Percentiles rank a stretch among this genome's conserved stretches.
These are phyloP conservation scores for Gadopsis bispinosus DNA, from an alignment of 2,797 vertebrate genomes.

Conservation along the genomic window DNA sequence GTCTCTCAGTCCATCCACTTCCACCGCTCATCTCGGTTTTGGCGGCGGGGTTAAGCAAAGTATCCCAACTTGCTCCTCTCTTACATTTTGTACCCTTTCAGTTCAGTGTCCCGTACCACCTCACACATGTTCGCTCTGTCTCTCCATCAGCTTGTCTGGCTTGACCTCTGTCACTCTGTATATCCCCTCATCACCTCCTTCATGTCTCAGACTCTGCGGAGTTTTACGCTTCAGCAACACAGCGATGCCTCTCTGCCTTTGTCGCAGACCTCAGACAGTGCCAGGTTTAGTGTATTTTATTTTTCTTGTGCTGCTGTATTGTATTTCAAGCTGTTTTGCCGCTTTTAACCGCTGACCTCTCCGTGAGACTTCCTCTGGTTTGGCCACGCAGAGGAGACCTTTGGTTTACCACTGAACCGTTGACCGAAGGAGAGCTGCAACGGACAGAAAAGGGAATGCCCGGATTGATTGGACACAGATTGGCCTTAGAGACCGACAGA, in stretches of 20 bases:
- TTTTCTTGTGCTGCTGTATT: neutral
- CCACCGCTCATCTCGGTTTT: neutral
- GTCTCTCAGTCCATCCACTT: neutral
- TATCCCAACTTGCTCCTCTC: neutral
- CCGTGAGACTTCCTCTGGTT: slow-evolving; percentile 10
- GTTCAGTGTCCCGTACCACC: neutral
- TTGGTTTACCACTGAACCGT: slow-evolving; percentile 10
- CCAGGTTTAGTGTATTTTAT: neutral
- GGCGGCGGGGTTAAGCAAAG: neutral
- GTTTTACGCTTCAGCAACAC: neutral
- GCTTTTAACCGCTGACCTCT: slow-evolving; percentile 27
- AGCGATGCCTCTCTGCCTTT: slow-evolving; percentile 4
- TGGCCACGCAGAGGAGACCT: slow-evolving; percentile 13
- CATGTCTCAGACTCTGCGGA: slow-evolving; percentile 22
- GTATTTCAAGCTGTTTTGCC: neutral
- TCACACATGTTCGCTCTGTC: neutral
- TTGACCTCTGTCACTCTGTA: slow-evolving; percentile 21
- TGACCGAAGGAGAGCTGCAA: neutral
- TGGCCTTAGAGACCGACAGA: neutral
- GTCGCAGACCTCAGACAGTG: neutral
- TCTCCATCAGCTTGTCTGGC: neutral
- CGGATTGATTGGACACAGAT: neutral
- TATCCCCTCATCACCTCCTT: slow-evolving; percentile 49
- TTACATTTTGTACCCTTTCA: neutral
- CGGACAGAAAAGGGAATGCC: neutral